Evolutionary conservation across 1,140 invertebrate species (phyloP).

Genomic region (Brachionus asplanchnoidis): DNA sequence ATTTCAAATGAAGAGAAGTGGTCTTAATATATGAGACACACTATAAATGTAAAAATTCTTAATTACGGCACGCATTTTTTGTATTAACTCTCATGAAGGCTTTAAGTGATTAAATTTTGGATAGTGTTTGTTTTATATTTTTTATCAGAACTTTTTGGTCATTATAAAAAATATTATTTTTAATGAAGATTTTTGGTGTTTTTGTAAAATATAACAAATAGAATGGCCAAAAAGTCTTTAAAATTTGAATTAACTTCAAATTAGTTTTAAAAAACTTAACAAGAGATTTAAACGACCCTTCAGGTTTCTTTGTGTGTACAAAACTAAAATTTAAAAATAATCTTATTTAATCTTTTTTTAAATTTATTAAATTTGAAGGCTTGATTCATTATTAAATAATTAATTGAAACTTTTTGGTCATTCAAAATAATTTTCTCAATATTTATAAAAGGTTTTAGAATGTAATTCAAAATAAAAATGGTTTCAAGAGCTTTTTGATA

Average conservation of each 20-base stretch:
- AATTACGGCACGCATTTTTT: background rate
- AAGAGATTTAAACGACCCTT: no score
- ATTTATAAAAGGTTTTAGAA: background rate
- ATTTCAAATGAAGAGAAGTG: background rate
- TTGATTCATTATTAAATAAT: background rate
- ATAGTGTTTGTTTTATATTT: background rate
- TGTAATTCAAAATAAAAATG: background rate
- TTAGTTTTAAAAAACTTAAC: no score
- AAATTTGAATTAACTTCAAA: no score
- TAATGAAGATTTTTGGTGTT: no score
- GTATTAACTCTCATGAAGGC: background rate
- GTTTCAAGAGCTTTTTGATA: background rate
- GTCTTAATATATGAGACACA: background rate
- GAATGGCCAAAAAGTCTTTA: no score
- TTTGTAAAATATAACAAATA: no score
- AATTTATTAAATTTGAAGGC: no score
- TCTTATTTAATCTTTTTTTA: no score
- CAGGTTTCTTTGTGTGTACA: no score
- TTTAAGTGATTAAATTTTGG: background rate
- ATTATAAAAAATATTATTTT: background rate
- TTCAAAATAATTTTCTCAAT: background rate
- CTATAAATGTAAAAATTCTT: background rate
- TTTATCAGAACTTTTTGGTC: background rate
- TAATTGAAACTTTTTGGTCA: no score
- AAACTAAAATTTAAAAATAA: no score